Evolutionary conservation across 1,140 invertebrate genomes (phyloP).

Genomic region (Anastatus disparis): DNA sequence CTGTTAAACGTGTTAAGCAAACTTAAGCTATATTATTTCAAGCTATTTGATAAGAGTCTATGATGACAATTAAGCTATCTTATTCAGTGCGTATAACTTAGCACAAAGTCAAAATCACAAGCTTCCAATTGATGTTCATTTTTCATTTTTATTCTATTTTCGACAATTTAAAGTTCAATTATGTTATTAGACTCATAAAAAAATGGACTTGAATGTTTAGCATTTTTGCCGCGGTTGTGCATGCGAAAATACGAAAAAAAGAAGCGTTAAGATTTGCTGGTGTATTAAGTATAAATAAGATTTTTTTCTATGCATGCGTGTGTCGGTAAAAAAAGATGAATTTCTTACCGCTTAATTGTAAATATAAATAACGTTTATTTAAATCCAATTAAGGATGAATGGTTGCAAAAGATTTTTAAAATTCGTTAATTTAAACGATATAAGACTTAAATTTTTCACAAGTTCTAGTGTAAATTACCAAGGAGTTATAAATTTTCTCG

Average conservation of each 20-base stretch:
- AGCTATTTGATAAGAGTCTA: slow-evolving; percentile 13
- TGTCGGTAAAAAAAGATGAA: slow-evolving; percentile 11
- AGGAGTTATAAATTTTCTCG: slow-evolving; percentile 2
- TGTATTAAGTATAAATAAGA: slow-evolving; percentile 22
- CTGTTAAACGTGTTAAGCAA: slow-evolving; percentile 51
- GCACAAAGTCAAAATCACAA: slow-evolving; percentile 15
- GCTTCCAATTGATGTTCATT: slow-evolving; percentile 13
- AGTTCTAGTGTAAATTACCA: slow-evolving; percentile 21
- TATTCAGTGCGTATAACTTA: background rate
- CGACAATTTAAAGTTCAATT: slow-evolving; percentile 21
- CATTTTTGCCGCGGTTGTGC: slow-evolving; percentile 10
- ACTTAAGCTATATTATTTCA: slow-evolving; percentile 36
- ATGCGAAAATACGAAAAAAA: background rate
- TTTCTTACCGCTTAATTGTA: slow-evolving; percentile 32
- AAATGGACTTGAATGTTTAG: slow-evolving; percentile 14
- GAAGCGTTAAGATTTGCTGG: slow-evolving; percentile 9
- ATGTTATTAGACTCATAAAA: slow-evolving; percentile 14
- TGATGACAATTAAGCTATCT: background rate
- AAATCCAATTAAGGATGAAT: slow-evolving; percentile 14
- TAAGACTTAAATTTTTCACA: slow-evolving; percentile 22
- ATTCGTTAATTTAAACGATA: slow-evolving; percentile 29
- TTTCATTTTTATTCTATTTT: slow-evolving; percentile 3
- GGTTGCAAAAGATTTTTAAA: slow-evolving; percentile 26
- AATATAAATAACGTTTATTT: slow-evolving; percentile 35
- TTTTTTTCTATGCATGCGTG: slow-evolving; percentile 20